A percentile compares a stretch with the other conserved stretches of the same genome.
These are phyloP conservation scores for Sebastes oblongus DNA, from an alignment of 2,797 vertebrate genomes.

Conservation along the genomic window DNA sequence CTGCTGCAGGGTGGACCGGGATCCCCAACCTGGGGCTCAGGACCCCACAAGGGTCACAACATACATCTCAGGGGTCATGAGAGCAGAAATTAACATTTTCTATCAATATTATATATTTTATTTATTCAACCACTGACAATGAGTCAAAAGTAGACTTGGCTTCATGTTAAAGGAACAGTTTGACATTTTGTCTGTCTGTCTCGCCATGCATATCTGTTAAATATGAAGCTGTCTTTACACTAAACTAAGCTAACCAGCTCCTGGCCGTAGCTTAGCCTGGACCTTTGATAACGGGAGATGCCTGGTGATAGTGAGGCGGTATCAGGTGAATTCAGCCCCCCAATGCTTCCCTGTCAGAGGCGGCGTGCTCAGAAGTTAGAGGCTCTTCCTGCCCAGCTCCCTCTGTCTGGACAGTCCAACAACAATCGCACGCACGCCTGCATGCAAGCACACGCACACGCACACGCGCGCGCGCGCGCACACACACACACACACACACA, in stretches of 20 bases:
- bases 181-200: too few species aligned
- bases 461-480: not conserved
- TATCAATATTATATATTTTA: not conserved
- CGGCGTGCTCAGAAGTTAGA: slow-evolving; percentile 85
- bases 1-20: slow-evolving; percentile 28
- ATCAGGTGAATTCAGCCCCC: slow-evolving; percentile 81
- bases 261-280: too few species aligned
- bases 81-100: not conserved
- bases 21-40: not conserved
- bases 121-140: not conserved
- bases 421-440: not conserved
- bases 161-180: too few species aligned
- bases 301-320: slow-evolving; percentile 68
- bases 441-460: not conserved
- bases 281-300: slow-evolving; percentile 50
- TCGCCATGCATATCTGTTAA: too few species aligned
- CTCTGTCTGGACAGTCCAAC: slow-evolving; percentile 43
- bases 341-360: slow-evolving; percentile 84
- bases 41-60: not conserved
- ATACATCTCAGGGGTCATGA: too few species aligned
- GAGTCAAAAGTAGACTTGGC: too few species aligned
- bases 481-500: not conserved
- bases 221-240: too few species aligned
- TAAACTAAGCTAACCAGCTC: too few species aligned
- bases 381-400: slow-evolving; percentile 85